Conservation (phyloP, 2,797 vertebrate species). For the Hozukius guyotensis region DNA sequence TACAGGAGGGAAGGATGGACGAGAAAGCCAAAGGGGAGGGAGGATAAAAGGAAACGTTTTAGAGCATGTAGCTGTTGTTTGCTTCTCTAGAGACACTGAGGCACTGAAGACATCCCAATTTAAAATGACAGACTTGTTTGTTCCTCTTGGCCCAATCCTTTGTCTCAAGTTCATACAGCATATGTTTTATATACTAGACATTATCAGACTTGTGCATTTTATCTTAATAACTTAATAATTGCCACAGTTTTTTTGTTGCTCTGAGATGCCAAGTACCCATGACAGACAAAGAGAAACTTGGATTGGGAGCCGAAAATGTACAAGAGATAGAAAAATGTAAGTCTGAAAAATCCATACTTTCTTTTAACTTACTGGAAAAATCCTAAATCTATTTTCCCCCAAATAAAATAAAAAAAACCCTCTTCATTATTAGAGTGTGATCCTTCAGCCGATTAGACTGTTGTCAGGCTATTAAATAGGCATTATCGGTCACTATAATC, state of each 20-base stretch:
- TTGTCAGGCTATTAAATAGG: no score
- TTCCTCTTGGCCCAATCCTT: constrained; percentile 10
- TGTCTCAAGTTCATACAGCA: not conserved
- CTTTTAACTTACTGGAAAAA: not conserved
- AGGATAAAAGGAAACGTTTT: constrained; percentile 69
- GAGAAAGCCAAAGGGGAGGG: constrained; percentile 53
- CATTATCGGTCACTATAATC: no score
- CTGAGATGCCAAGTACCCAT: not conserved
- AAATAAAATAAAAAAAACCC: not conserved
- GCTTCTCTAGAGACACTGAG: constrained; percentile 46
- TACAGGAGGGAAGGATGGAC: constrained; percentile 47
- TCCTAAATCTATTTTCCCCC: not conserved
- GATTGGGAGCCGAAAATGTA: not conserved
- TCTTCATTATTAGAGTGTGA: not conserved
- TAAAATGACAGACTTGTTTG: constrained; percentile 36
- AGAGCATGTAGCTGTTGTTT: constrained; percentile 63
- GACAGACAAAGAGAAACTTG: not conserved
- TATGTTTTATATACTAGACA: not conserved
- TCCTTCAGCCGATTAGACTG: not conserved
- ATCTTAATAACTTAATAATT: not conserved
- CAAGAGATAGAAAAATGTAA: not conserved
- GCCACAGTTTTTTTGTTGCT: not conserved
- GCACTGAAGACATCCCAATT: constrained; percentile 45
- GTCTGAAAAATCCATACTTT: not conserved
- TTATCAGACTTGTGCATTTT: not conserved